These are phyloP conservation scores for Lithophane semibrunnea DNA, from an alignment of 2,888 invertebrate genomes.

Conservation along the genomic window DNA sequence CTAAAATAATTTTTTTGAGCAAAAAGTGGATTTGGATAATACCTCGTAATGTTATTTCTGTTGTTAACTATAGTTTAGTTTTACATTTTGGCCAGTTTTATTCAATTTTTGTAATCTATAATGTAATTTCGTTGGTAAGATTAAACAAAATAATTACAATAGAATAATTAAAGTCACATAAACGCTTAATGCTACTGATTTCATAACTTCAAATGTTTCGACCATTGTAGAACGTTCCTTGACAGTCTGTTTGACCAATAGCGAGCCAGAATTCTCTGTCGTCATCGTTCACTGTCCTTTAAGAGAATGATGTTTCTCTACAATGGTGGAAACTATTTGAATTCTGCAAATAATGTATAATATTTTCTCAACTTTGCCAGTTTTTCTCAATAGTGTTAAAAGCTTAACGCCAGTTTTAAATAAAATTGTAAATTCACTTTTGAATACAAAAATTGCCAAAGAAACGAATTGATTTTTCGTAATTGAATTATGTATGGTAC, in stretches of 20 bases:
- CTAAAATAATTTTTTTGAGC: slow-evolving; percentile 74
- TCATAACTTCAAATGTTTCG: slow-evolving; percentile 69
- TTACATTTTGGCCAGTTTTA: slow-evolving; percentile 83
- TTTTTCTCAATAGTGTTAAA: slow-evolving; percentile 86
- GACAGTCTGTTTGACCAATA: slow-evolving; percentile 48
- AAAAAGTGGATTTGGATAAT: slow-evolving; percentile 69
- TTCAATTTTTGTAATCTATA: slow-evolving; percentile 77
- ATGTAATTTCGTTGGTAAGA: slow-evolving; percentile 80
- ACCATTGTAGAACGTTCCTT: slow-evolving; percentile 66
- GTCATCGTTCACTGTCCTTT: slow-evolving; percentile 38
- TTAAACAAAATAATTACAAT: slow-evolving; percentile 80
- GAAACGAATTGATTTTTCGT: slow-evolving; percentile 84
- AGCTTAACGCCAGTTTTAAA: slow-evolving; percentile 84
- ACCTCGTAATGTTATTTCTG: slow-evolving; percentile 72
- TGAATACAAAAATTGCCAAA: slow-evolving; percentile 90
- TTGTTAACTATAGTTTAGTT: slow-evolving; percentile 72
- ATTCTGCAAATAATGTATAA: slow-evolving; percentile 79
- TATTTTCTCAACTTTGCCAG: slow-evolving; percentile 84
- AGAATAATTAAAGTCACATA: slow-evolving; percentile 83
- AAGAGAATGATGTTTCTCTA: slow-evolving; percentile 34
- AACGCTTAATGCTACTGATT: slow-evolving; percentile 85
- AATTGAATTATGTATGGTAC: slow-evolving; percentile 75
- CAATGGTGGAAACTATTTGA: slow-evolving; percentile 69
- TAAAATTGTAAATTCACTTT: slow-evolving; percentile 89
- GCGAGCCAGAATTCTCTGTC: slow-evolving; percentile 12